Evolutionary conservation across 2,888 invertebrate species (phyloP).

Genomic region (Apotomis betuletana): DNA sequence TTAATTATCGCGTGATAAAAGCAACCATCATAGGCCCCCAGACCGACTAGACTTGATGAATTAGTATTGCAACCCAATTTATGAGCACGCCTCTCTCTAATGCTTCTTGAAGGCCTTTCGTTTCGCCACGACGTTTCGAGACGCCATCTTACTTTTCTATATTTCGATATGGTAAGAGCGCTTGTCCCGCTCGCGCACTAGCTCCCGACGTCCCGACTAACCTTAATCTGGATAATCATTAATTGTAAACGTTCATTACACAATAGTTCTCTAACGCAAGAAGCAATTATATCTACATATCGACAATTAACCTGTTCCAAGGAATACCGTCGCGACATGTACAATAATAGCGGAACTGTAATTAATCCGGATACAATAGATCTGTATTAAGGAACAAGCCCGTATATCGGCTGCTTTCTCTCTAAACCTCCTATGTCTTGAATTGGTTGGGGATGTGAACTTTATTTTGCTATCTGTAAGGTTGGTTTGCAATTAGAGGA

Average conservation of each 20-base stretch:
- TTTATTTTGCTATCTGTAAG: background rate
- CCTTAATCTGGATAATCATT: background rate
- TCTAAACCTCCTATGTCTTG: conserved; percentile 8
- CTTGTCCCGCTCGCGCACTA: no score
- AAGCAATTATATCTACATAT: conserved; percentile 34
- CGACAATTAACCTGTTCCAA: conserved; percentile 31
- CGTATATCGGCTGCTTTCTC: background rate
- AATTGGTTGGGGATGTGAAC: background rate
- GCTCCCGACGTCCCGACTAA: no score
- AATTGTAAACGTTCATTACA: background rate
- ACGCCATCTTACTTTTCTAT: no score
- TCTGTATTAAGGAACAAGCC: conserved; percentile 39
- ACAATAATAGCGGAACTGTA: conserved; percentile 36
- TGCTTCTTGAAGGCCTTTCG: no score
- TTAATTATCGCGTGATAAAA: no score
- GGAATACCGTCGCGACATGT: conserved; percentile 39
- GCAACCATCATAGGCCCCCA: no score
- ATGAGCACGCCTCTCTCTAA: no score
- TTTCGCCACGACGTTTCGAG: no score
- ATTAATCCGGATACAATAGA: conserved; percentile 41
- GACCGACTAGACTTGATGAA: no score
- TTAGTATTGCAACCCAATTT: no score
- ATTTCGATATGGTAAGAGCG: no score
- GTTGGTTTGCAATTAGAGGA: background rate
- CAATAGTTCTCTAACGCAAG: conserved; percentile 15